phyloP scores from a whole-genome alignment of 1,140 invertebrate genomes.

The Ips nitidus region DNA sequence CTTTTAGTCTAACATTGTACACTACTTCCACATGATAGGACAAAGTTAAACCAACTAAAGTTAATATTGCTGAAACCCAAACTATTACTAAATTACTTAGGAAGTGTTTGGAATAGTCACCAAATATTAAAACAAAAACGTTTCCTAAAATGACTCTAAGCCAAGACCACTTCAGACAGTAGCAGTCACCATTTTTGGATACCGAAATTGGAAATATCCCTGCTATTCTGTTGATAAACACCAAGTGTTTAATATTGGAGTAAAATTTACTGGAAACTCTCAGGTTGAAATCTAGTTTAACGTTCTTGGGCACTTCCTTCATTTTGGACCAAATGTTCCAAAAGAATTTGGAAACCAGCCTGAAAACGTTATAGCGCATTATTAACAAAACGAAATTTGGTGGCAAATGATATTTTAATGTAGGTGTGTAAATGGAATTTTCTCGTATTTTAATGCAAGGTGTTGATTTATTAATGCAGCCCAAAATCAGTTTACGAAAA shows the following conservation, averaged over 20 bases:
- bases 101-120: background rate
- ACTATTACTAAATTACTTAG: background rate
- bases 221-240: conserved; percentile 20
- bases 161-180: conserved; percentile 23
- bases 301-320: conserved; percentile 6
- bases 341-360: background rate
- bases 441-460: background rate
- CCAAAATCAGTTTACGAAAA: too few relatives aligned
- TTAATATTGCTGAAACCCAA: conserved; percentile 11
- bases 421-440: background rate
- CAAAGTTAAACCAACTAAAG: conserved; percentile 1
- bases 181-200: background rate
- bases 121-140: conserved; percentile 7
- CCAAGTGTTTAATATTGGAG: conserved; percentile 14
- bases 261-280: conserved; percentile 19
- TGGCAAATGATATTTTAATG: conserved; percentile 10
- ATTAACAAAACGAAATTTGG: background rate
- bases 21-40: conserved; percentile 22
- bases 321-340: conserved; percentile 1
- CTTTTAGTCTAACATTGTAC: conserved; percentile 23
- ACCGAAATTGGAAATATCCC: conserved; percentile 28
- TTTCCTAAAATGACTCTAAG: conserved; percentile 21
- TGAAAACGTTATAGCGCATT: background rate
- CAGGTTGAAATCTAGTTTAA: conserved; percentile 12
- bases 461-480: too few relatives aligned